Base-by-base conservation (phyloP, 1,140 invertebrate species). In the Drosophila dunni region DNA sequence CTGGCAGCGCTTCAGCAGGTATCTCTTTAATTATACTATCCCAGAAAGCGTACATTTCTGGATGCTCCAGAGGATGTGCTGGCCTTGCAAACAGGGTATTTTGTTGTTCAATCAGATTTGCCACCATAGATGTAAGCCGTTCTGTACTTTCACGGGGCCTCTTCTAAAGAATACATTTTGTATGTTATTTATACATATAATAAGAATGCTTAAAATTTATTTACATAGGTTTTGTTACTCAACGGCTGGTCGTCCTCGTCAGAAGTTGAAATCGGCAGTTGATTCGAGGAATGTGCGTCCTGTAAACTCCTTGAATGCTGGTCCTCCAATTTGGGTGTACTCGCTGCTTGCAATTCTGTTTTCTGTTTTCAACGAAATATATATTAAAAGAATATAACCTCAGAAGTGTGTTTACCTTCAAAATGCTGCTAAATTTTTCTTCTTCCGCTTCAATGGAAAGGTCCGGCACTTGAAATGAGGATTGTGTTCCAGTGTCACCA, bases 1-100 rank as follows among this genome's bases (percentile, higher is more conserved):
- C 63, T 1, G 50, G 29, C 24, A 65, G 17, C 6, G 63, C 63
- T 8, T 65, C 50, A 2, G 50, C 13, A 9, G 63, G 63, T 15
- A 65, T 56, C 6, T 56, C 63, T 15, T 65, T 56, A 10, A 65
- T 65, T 45, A 65, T 56, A 44, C 63, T 56, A 42, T 65, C 63
- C 63, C 63, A 65, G 3, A 65, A 65, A 2, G 50, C 38, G 15
- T 45, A 65, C 63, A 65, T 54, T 20, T 65, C 63, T n/a, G 40
- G 15, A 45, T 56, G 29, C 8, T 34, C 38, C 15, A 45, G 11
- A 20, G 24, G 17, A 8, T 38, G 8, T 20, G 63, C 8, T 65
- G 40, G 34, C 8, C 20, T 38, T 45, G 63, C 10, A 34, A 45
- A n/a, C n/a, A 36, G 11, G 20, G 8, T 44, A 10, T 34, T 65